Conservation (phyloP, 1,140 invertebrate genomes). For the Contarinia nasturtii region DNA sequence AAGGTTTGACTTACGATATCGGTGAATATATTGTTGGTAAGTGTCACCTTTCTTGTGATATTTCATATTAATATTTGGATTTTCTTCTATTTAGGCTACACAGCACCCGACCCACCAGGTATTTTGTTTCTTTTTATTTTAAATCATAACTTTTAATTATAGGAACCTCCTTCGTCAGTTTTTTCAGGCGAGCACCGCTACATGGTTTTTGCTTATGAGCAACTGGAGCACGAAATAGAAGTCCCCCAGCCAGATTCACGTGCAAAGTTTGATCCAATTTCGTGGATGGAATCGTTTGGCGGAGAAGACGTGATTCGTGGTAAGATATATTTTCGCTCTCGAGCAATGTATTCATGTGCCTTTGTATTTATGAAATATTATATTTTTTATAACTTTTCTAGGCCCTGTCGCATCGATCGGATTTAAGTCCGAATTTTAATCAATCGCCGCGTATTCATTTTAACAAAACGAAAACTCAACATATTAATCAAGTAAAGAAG, state of each 20-base stretch:
- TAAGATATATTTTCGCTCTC: too few species aligned
- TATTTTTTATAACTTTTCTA: too few species aligned
- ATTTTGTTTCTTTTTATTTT: neutral
- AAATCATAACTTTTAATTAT: neutral
- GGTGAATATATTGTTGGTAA: neutral
- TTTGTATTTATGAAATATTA: too few species aligned
- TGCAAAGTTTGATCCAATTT: neutral
- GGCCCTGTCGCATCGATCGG: neutral
- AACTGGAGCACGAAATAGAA: neutral
- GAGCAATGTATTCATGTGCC: too few species aligned
- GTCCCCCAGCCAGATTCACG: neutral
- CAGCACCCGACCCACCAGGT: too few species aligned
- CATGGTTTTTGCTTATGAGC: neutral
- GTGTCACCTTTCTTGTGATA: neutral
- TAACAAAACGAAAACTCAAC: too few species aligned
- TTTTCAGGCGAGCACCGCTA: neutral
- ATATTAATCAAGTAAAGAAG: too few species aligned
- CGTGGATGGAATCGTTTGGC: constrained; percentile 1
- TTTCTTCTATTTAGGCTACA: neutral
- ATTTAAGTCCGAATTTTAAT: neutral
- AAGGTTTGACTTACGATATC: neutral
- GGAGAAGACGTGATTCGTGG: neutral
- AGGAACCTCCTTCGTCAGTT: neutral
- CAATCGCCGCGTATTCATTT: too few species aligned
- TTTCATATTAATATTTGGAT: neutral